Evolutionary conservation across 2,797 vertebrate species (phyloP).

Genomic region (Uromys caudimaculatus): DNA sequence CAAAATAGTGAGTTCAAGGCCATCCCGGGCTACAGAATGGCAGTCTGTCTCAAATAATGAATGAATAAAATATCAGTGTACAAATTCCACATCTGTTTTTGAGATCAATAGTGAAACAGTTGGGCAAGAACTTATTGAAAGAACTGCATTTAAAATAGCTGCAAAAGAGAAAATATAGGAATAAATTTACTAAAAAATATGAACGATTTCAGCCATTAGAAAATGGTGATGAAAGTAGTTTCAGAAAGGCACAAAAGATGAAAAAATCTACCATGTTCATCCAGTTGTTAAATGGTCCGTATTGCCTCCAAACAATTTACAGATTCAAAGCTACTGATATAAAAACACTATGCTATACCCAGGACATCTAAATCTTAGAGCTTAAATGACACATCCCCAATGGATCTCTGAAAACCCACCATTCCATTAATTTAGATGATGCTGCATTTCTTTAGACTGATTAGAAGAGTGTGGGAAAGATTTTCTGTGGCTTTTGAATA

Average conservation of each 20-base stretch:
- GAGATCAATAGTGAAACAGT: neutral
- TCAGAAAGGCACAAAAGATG: neutral
- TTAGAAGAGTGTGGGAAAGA: neutral
- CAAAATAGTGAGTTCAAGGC: neutral
- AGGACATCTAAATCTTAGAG: neutral
- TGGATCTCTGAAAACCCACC: neutral
- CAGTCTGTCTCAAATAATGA: neutral
- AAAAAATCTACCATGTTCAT: neutral
- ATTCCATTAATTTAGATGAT: slow-evolving; percentile 1
- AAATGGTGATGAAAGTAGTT: neutral
- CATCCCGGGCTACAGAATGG: neutral
- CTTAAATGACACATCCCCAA: neutral
- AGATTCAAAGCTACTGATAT: neutral
- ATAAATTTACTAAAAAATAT: neutral
- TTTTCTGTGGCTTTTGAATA: neutral
- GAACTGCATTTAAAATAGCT: neutral
- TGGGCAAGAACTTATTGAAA: neutral
- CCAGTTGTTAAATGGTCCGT: neutral
- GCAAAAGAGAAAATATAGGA: neutral
- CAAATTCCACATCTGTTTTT: neutral
- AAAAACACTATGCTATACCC: neutral
- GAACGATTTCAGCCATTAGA: neutral
- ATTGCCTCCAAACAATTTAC: neutral
- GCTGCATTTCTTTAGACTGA: neutral
- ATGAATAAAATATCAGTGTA: neutral